These are phyloP conservation scores for Oriolus oriolus DNA, from an alignment of 2,113 vertebrate species.

Conservation along the genomic window DNA sequence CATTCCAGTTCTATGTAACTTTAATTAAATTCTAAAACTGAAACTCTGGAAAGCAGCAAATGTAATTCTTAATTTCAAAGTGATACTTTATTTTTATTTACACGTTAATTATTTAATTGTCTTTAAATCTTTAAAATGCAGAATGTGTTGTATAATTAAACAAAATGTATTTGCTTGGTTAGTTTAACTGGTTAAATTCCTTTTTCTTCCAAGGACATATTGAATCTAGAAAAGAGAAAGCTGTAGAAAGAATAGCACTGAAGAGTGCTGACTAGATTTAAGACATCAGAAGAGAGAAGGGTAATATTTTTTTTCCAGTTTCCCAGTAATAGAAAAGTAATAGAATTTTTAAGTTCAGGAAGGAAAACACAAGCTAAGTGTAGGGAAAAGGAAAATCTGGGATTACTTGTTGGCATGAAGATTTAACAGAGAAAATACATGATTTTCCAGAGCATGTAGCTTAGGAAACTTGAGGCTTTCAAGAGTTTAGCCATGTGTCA, in stretches of 20 bases:
- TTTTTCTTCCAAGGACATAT: neutral
- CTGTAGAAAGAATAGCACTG: neutral
- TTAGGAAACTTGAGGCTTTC: neutral
- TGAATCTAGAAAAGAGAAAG: neutral
- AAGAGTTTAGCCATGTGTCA: neutral
- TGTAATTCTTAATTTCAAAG: neutral
- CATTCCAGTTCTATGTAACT: neutral
- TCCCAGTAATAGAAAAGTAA: neutral
- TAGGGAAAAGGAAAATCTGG: neutral
- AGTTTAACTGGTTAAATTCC: neutral
- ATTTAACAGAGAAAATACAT: neutral
- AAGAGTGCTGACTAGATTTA: neutral
- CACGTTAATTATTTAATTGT: neutral
- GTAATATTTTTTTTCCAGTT: neutral
- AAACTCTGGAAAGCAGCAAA: neutral
- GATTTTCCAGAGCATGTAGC: neutral
- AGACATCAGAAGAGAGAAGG: neutral
- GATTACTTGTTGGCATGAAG: neutral
- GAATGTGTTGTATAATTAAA: neutral
- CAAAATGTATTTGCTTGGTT: rapidly evolving
- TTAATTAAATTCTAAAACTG: neutral
- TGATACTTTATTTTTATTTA: neutral
- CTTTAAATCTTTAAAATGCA: neutral
- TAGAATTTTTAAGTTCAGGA: neutral
- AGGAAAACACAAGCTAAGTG: neutral